A percentile compares a stretch with the other conserved stretches of the same genome.
phyloP scores from a whole-genome alignment of 2,113 vertebrate species.

The Myiozetetes cayanensis region DNA sequence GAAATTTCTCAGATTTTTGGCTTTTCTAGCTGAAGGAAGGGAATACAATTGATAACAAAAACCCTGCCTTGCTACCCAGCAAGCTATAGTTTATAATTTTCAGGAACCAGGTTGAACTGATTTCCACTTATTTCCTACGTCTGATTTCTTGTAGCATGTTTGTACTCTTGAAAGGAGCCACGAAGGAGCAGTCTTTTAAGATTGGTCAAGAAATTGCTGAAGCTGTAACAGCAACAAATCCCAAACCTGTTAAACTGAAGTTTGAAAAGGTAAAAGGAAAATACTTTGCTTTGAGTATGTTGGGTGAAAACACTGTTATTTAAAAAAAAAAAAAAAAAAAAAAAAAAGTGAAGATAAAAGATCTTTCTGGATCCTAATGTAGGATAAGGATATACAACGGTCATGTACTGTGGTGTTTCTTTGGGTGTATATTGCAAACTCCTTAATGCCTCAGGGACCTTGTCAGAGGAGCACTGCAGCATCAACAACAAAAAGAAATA shows the following conservation, averaged over 20 bases:
- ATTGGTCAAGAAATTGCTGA: slow-evolving; percentile 97
- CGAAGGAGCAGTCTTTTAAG: slow-evolving; percentile 97
- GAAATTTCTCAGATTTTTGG: neutral
- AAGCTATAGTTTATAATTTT: neutral
- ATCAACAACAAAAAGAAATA: neutral
- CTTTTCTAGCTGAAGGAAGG: neutral
- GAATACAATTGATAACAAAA: neutral
- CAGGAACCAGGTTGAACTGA: neutral
- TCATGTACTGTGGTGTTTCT: neutral
- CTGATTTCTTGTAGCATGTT: slow-evolving; percentile 86
- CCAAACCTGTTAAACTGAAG: slow-evolving; percentile 94
- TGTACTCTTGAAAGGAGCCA: slow-evolving; percentile 95
- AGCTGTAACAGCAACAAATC: slow-evolving; percentile 95
- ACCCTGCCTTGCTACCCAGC: neutral
- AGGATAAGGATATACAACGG: neutral
- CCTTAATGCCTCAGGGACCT: neutral
- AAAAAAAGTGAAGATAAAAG: neutral
- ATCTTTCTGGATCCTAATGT: neutral
- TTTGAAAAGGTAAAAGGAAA: slow-evolving; percentile 92
- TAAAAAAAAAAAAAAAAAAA: neutral
- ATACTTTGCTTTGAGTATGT: neutral
- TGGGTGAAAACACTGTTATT: neutral
- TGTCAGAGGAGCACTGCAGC: neutral
- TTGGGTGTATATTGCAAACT: neutral
- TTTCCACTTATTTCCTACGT: neutral